A percentile compares a stretch with the other conserved stretches of the same genome.
Conservation (phyloP, 2,113 vertebrate species). For the Etia nguti region DNA sequence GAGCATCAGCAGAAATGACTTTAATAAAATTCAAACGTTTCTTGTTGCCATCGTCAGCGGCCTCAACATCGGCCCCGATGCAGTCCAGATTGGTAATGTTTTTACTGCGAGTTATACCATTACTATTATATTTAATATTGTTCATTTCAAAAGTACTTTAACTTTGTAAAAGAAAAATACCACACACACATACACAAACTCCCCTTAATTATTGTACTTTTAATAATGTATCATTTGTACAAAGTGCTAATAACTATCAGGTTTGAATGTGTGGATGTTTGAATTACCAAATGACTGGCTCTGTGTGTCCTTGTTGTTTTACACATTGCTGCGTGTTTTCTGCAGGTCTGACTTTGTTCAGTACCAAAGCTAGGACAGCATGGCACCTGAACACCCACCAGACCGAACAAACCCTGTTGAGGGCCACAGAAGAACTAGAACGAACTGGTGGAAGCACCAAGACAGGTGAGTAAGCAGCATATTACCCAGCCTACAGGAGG, state of each 20-base stretch:
- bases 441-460: not conserved
- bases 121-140: not conserved
- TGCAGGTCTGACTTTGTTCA: not conserved
- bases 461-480: not conserved
- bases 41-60: fast-evolving
- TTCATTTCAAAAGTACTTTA: not conserved
- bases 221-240: not conserved
- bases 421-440: not conserved
- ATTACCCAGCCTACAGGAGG: not conserved
- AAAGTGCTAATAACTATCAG: not conserved
- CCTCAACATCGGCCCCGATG: not conserved
- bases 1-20: fast-evolving
- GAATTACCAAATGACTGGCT: not conserved
- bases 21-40: fast-evolving
- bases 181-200: not conserved
- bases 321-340: not conserved
- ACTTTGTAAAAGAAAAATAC: not conserved
- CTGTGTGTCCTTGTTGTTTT: not conserved
- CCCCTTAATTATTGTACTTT: not conserved
- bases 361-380: fast-evolving
- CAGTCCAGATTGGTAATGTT: not conserved
- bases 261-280: not conserved
- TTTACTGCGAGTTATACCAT: not conserved
- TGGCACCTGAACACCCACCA: not conserved
- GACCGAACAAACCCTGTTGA: not conserved